Percentiles rank a stretch among this genome's conserved stretches.
These are phyloP conservation scores for Dione vanillae DNA, from an alignment of 2,888 invertebrate genomes.

Conservation along the genomic window DNA sequence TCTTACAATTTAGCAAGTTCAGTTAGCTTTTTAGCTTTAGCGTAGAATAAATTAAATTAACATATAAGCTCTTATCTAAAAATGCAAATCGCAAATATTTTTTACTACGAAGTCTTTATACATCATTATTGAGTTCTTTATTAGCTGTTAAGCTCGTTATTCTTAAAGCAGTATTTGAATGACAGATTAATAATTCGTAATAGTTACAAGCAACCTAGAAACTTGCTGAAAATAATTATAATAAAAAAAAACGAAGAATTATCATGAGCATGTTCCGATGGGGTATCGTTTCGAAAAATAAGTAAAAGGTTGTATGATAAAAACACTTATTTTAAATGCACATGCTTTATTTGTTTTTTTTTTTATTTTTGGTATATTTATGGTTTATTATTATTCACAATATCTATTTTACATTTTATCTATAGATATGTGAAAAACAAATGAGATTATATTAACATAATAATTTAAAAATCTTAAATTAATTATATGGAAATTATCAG, in stretches of 20 bases:
- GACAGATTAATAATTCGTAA: no score
- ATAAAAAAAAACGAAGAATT: neutral
- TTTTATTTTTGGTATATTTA: neutral
- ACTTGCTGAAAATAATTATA: neutral
- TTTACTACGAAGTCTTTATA: no score
- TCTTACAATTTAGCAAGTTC: no score
- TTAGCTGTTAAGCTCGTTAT: no score
- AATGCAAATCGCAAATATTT: no score
- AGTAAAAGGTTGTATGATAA: neutral
- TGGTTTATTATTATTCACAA: neutral
- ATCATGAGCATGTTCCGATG: neutral
- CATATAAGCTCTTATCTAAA: no score
- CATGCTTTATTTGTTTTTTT: neutral
- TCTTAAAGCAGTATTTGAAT: no score
- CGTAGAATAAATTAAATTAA: no score
- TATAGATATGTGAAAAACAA: slow-evolving; percentile 13
- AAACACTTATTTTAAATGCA: neutral
- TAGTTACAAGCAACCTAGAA: neutral
- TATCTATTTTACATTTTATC: neutral
- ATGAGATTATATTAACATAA: slow-evolving; percentile 13
- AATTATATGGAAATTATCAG: slow-evolving; percentile 17
- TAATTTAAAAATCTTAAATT: neutral
- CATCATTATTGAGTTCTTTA: no score
- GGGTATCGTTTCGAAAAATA: no score
- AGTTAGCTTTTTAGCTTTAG: no score